Evolutionary conservation across 2,797 vertebrate species (phyloP).

Genomic region (Potorous gilbertii): DNA sequence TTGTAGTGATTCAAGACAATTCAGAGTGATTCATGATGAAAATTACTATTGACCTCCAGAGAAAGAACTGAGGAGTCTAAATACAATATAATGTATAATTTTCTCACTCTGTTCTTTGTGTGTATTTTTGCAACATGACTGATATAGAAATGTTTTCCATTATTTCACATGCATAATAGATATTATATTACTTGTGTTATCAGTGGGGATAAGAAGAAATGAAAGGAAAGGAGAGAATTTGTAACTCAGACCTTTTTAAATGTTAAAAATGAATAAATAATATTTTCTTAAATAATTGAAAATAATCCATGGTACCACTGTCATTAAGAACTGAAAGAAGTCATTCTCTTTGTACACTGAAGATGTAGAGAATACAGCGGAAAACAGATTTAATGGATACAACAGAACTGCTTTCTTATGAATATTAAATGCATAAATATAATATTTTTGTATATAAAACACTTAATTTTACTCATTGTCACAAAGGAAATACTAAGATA

Average conservation of each 20-base stretch:
- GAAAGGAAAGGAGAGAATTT: not conserved
- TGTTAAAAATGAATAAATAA: not conserved
- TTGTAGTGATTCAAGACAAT: not conserved
- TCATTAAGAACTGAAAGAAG: constrained; percentile 42
- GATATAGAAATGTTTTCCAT: not conserved
- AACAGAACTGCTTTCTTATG: constrained; percentile 64
- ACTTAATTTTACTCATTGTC: constrained; percentile 72
- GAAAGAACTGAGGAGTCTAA: not conserved
- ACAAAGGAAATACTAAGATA: constrained; percentile 73
- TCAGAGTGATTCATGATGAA: not conserved
- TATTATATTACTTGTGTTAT: not conserved
- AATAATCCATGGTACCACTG: constrained; percentile 18
- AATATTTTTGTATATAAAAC: constrained; percentile 69
- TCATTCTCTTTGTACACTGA: not conserved
- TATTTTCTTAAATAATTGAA: constrained; percentile 16
- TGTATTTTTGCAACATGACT: not conserved
- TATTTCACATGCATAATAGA: not conserved
- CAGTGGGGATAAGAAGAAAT: not conserved
- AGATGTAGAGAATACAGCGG: constrained; percentile 40
- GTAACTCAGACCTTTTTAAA: not conserved
- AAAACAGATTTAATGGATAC: constrained; percentile 44
- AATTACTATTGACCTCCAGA: not conserved
- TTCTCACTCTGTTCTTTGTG: not conserved
- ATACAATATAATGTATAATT: not conserved
- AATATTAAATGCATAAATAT: constrained; percentile 60